Conservation (phyloP, 1,140 invertebrate genomes). For the Euura saliciscinereae region DNA sequence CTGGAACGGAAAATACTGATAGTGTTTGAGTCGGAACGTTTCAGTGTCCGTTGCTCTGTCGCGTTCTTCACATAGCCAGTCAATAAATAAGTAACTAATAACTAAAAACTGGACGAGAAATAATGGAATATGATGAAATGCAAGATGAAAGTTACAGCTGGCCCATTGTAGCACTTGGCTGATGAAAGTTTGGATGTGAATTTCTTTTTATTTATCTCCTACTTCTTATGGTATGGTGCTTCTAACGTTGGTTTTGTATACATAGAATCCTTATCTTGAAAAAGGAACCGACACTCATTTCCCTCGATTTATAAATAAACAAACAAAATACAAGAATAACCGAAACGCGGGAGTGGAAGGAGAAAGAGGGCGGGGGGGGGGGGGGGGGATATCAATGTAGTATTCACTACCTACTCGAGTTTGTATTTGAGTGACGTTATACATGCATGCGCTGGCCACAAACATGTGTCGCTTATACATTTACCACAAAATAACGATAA, state of each 20-base stretch:
- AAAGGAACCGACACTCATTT: no score
- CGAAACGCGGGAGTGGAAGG: slow-evolving; percentile 10
- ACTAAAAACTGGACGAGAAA: neutral
- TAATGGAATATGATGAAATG: slow-evolving; percentile 10
- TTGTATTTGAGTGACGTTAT: slow-evolving; percentile 8
- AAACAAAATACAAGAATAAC: neutral
- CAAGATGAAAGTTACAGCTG: neutral
- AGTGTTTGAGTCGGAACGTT: neutral
- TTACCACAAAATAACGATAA: no score
- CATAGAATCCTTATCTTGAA: neutral
- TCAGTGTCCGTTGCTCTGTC: slow-evolving; percentile 11
- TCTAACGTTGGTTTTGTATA: slow-evolving; percentile 4
- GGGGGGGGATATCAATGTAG: slow-evolving; percentile 1
- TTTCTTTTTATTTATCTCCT: neutral
- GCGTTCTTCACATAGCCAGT: neutral
- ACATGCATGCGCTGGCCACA: slow-evolving; percentile 21
- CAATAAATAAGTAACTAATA: neutral
- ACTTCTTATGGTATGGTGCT: neutral
- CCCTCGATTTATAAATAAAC: slow-evolving; percentile 3
- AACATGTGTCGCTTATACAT: slow-evolving; percentile 16
- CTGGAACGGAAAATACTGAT: slow-evolving; percentile 9
- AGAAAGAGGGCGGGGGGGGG: slow-evolving; percentile 9
- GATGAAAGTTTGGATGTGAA: neutral
- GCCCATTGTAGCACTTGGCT: neutral
- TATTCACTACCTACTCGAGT: neutral